Evolutionary conservation across 2,888 invertebrate species (phyloP).

Genomic region (Lasioglossum zephyrum): DNA sequence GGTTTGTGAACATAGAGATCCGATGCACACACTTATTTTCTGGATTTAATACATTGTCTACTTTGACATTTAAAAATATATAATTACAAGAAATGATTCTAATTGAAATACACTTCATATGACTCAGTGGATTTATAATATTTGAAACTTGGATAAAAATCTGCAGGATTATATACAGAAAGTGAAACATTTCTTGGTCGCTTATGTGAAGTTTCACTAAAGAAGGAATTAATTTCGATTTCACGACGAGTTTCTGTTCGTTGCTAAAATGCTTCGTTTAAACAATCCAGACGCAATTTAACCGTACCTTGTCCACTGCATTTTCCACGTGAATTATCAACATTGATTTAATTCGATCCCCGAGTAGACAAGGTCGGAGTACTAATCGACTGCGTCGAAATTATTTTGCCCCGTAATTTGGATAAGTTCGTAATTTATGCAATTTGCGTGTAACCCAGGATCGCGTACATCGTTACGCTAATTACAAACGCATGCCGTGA

Average conservation of each 20-base stretch:
- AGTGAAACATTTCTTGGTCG: no score
- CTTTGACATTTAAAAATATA: no score
- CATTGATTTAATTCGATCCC: conserved; percentile 14
- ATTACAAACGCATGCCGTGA: conserved; percentile 27
- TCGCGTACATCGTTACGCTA: conserved; percentile 31
- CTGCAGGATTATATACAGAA: no score
- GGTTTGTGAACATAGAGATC: not conserved
- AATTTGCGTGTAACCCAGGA: conserved; percentile 31
- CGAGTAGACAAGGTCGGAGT: not conserved
- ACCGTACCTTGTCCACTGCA: conserved; percentile 2
- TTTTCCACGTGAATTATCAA: conserved; percentile 28
- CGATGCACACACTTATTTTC: not conserved
- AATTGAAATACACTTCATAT: no score
- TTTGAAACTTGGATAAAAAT: no score
- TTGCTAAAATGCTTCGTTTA: not conserved
- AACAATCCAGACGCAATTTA: conserved; percentile 10
- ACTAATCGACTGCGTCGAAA: conserved; percentile 46
- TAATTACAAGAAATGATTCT: no score
- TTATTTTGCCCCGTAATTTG: conserved; percentile 40
- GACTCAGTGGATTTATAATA: no score
- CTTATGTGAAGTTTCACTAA: no score
- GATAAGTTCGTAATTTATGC: conserved; percentile 39
- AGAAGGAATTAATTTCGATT: not conserved
- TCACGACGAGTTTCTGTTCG: not conserved
- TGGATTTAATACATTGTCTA: no score